Percentiles rank a stretch among this genome's conserved stretches.
These are phyloP conservation scores for Limnephilus rhombicus DNA, from an alignment of 2,888 invertebrate species.

Conservation along the genomic window DNA sequence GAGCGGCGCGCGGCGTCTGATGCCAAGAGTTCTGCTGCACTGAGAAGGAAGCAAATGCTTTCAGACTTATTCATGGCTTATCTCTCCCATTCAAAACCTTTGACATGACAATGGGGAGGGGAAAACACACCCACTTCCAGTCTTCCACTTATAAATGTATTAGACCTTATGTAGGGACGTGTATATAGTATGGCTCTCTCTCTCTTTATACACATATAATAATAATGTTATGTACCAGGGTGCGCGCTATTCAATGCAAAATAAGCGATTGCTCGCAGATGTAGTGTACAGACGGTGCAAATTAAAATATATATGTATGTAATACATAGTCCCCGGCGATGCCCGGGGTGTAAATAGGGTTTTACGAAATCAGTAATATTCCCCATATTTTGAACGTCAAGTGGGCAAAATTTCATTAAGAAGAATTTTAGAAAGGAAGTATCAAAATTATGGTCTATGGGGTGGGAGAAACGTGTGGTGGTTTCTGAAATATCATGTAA, in stretches of 20 bases:
- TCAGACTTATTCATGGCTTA: conserved; percentile 63
- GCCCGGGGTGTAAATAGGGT: no score
- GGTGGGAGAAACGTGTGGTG: no score
- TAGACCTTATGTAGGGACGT: neutral
- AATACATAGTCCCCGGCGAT: no score
- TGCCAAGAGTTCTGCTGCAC: conserved; percentile 20
- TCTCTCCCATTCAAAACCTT: conserved; percentile 53
- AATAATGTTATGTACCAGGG: neutral
- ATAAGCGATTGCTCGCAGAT: neutral
- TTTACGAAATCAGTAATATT: no score
- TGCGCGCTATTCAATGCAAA: neutral
- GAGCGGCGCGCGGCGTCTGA: neutral
- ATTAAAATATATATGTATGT: neutral
- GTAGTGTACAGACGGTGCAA: neutral
- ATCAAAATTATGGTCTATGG: no score
- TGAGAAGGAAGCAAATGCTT: conserved; percentile 53
- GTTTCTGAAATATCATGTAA: no score
- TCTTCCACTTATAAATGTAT: neutral
- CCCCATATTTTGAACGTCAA: no score
- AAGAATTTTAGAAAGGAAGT: no score
- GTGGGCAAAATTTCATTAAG: no score
- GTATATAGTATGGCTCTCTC: neutral
- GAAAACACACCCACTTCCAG: neutral
- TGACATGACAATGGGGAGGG: conserved; percentile 53
- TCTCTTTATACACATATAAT: neutral